A percentile compares a stretch with the other conserved stretches of the same genome.
phyloP scores from a whole-genome alignment of 2,113 vertebrate genomes.

The Camelus dromedarius region DNA sequence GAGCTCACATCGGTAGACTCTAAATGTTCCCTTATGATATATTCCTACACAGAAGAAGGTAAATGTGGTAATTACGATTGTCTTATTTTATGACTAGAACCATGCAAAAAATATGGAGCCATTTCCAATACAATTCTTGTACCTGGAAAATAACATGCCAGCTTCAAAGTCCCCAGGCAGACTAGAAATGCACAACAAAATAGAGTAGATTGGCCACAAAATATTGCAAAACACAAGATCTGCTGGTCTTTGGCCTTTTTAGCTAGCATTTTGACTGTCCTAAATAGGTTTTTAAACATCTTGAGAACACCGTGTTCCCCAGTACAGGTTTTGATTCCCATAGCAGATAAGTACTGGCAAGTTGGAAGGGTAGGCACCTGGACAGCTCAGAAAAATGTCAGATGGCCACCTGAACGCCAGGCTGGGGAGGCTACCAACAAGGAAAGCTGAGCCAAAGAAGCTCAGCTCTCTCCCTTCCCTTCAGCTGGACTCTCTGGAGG shows the following conservation, averaged over 20 bases:
- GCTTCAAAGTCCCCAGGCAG: neutral
- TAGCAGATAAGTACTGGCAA: neutral
- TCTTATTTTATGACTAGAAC: conserved; percentile 59
- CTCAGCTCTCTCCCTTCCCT: neutral
- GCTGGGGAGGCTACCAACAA: neutral
- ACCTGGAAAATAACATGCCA: neutral
- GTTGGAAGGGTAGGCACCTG: neutral
- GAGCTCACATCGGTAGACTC: neutral
- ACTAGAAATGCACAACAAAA: neutral
- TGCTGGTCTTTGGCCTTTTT: conserved; percentile 1
- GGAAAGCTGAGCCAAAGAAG: neutral
- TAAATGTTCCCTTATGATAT: conserved; percentile 53
- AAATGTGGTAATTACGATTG: conserved; percentile 68
- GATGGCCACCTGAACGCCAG: neutral
- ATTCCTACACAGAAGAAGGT: conserved; percentile 49
- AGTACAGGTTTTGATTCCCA: neutral
- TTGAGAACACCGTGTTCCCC: neutral
- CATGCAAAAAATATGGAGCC: conserved; percentile 13
- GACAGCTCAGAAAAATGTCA: neutral
- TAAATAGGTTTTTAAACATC: conserved; percentile 22
- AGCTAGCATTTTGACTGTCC: neutral
- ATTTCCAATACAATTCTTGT: conserved; percentile 16
- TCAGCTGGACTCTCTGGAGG: neutral
- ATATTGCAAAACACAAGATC: neutral
- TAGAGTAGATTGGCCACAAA: neutral